A percentile compares a stretch with the other conserved stretches of the same genome.
phyloP scores from a whole-genome alignment of 1,140 invertebrate species.

The Nymphalis io region DNA sequence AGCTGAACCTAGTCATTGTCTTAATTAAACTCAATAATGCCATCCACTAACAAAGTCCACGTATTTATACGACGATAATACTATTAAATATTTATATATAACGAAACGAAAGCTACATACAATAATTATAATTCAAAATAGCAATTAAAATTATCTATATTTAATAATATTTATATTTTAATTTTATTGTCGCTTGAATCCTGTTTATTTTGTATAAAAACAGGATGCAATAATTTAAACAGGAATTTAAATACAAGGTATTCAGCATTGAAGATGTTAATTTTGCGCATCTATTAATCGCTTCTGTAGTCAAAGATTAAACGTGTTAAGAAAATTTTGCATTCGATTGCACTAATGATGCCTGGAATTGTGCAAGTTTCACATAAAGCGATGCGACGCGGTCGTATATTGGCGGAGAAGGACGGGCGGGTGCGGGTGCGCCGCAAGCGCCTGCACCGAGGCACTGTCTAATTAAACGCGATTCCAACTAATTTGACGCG shows the following conservation, averaged over 20 bases:
- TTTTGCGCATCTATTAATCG: constrained; percentile 31
- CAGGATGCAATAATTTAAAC: constrained; percentile 29
- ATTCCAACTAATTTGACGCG: constrained; percentile 74
- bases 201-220: constrained; percentile 19
- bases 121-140: constrained; percentile 24
- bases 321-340: constrained; percentile 33
- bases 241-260: constrained; percentile 26
- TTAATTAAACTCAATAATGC: constrained; percentile 62
- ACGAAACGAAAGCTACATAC: constrained; percentile 26
- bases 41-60: constrained; percentile 27
- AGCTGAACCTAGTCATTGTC: constrained; percentile 66
- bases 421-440: constrained; percentile 36
- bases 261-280: constrained; percentile 31
- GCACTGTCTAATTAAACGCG: constrained; percentile 72
- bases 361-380: constrained; percentile 25
- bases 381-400: constrained; percentile 7
- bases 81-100: constrained; percentile 25
- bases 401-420: constrained; percentile 25
- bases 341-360: constrained; percentile 37
- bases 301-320: constrained; percentile 13
- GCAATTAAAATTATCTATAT: constrained; percentile 23
- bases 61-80: constrained; percentile 19
- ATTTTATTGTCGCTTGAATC: constrained; percentile 22
- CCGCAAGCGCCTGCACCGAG: constrained; percentile 38
- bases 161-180: constrained; percentile 23